Base-by-base conservation (phyloP, 2,113 vertebrate species). In the Myrmophylax atrothorax region DNA sequence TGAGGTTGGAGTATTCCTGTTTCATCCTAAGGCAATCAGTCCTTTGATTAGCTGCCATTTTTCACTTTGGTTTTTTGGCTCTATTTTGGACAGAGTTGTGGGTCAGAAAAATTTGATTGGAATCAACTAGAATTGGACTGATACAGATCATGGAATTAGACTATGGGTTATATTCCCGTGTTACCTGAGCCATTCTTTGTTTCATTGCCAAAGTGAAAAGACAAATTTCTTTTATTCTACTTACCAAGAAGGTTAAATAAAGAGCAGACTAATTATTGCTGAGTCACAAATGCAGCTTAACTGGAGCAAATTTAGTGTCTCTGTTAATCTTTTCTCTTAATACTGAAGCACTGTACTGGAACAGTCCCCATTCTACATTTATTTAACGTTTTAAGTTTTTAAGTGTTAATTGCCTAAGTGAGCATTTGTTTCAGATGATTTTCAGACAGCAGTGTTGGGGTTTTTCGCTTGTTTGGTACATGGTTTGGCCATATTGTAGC, bases 141-240 rank as follows among this genome's bases (percentile, higher is more conserved):
- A 92, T 90, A 86, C 0, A 2, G 60, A 47, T 92, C 25, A 37
- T 2, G 4, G 84, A 83, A 77, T 90, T 73, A 40, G 31, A 52
- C 55, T 56, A 10, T 10, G 9, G 55, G 52, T 94, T 86, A 60
- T 33, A 12, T 75, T 92, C 63, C 84, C 9, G 1, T 77, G 44
- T 91, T 91, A 90, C 78, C 79, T 42, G 56, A 87, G 7, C 18
- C 59, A 33, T 76, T 80, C 78, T 95, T 94, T 94, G 75, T 92
- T 96, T 95, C 40, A 33, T 7, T 95, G 87, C 73, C 91, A 93
- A 78, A 89, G 49, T 55, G 46, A 94, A 94, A 94, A 78, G 44
- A 37, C 66, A 0, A 3, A 89, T 87, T 69, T 91, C 37, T 91
- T 95, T 83, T 20, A 58, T 89, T 87, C 50, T 88, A 37, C 26